Base-by-base conservation (phyloP, 2,797 vertebrate species). In the Enteromius anoplus region DNA sequence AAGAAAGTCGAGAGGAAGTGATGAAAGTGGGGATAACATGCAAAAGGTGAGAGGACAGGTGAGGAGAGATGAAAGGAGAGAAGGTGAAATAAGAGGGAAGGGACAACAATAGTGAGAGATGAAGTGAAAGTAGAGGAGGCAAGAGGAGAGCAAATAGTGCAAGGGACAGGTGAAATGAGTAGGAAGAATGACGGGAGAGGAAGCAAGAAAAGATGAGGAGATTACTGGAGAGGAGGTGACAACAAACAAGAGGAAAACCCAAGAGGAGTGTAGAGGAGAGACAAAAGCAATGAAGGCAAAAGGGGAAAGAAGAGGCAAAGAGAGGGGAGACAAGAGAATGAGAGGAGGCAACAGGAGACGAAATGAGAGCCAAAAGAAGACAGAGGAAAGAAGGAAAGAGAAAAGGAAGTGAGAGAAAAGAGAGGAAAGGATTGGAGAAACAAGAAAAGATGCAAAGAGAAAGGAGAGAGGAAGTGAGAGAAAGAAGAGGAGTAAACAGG, bases 341-440 rank as follows among this genome's bases (percentile, higher is more conserved):
- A 81, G 23, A 62, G 29, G 14, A 58, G 40, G 8, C 87, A 90
- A 85, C 81, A 81, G 86, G 84, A 89, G 51, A 42, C 15, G 47
- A 77, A 42, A 26, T 6, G 32, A 55, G 11, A 82, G 32, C 9
- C 8, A n/a, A 64, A 29, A 21, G 15, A 26, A 66, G 7, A 65
- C n/a, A 45, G 9, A 21, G 2, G 12, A 49, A 40, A 37, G 65
- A 32, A 23, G 40, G 62, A 47, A 14, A 60, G 5, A 29, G 10
- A 51, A 60, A 17, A 23, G 40, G 23, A 55, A 72, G 19, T 29
- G 32, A 68, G 14, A 70, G 12, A n/a, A 47, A 55, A 49, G 40
- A 71, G 12, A 70, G 64, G 84, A 80, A 80, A 37, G 80, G 65
- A 79, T 76, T 47, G 80, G 85, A 79, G 81, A 81, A 85, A n/a